Evolutionary conservation across 2,113 vertebrate species (phyloP).

Genomic region (Megaceryle maxima): DNA sequence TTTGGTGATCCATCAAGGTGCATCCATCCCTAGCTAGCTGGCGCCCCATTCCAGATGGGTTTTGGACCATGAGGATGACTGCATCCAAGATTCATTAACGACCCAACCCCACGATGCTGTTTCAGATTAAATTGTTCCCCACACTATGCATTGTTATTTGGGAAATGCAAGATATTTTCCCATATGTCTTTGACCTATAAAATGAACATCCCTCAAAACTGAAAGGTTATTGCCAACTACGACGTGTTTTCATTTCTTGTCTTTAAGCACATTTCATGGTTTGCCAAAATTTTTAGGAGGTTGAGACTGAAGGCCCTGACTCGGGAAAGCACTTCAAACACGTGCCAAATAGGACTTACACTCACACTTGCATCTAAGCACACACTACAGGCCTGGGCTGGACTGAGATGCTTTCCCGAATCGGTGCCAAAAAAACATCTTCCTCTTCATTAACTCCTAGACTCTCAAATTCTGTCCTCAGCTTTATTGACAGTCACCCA

Average conservation of each 20-base stretch:
- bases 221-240: conserved; percentile 12
- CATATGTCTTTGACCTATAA: conserved; percentile 33
- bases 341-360: neutral
- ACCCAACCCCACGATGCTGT: neutral
- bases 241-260: neutral
- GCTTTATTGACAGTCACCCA: neutral
- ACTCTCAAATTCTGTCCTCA: accelerated
- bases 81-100: neutral
- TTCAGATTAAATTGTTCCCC: conserved; percentile 39
- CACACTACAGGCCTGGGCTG: neutral
- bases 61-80: neutral
- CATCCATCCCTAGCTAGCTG: neutral
- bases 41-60: accelerated
- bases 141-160: neutral
- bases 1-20: neutral
- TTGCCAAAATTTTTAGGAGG: conserved; percentile 45
- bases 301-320: neutral
- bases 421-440: neutral
- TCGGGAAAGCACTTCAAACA: neutral
- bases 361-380: neutral
- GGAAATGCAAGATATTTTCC: neutral
- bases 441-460: neutral
- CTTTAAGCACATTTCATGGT: conserved; percentile 29
- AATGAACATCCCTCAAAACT: neutral
- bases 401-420: neutral